Conservation (phyloP, 1,140 invertebrate genomes). For the Helicoverpa zea region DNA sequence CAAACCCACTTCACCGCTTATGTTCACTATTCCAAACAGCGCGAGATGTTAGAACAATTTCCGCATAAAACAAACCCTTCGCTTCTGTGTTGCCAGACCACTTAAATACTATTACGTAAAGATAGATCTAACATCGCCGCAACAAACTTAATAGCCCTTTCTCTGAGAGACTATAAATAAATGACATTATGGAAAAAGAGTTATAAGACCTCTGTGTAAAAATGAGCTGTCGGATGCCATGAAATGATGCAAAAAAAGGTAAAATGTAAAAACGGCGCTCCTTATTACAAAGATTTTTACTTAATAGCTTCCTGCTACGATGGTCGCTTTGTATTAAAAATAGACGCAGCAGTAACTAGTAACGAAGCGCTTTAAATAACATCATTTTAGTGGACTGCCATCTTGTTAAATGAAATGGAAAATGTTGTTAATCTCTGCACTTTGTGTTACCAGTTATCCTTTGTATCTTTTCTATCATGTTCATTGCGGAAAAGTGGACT, state of each 20-base stretch:
- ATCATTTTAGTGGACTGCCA: background rate
- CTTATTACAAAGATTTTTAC: slow-evolving; percentile 34
- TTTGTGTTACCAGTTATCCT: background rate
- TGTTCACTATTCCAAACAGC: too few relatives aligned
- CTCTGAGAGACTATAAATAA: slow-evolving; percentile 17
- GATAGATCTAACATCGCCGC: background rate
- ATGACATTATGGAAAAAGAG: slow-evolving; percentile 9
- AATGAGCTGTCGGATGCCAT: slow-evolving; percentile 22
- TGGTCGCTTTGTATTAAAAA: slow-evolving; percentile 13
- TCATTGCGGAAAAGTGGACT: too few relatives aligned
- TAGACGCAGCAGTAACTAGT: slow-evolving; percentile 25
- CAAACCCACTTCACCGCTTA: too few relatives aligned
- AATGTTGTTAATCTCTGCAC: background rate
- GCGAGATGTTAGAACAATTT: too few relatives aligned
- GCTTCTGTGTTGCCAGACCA: background rate
- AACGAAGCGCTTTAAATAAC: slow-evolving; percentile 7
- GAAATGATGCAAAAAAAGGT: slow-evolving; percentile 31
- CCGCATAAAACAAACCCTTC: background rate
- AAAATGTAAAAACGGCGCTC: background rate
- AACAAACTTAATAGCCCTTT: slow-evolving; percentile 35
- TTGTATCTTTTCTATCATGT: too few relatives aligned
- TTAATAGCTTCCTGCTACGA: slow-evolving; percentile 10
- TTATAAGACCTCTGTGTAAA: slow-evolving; percentile 20
- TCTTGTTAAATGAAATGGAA: background rate
- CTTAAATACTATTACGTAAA: slow-evolving; percentile 17